These are phyloP conservation scores for Netelia fuscicornis DNA, from an alignment of 2,888 invertebrate genomes.

Conservation along the genomic window DNA sequence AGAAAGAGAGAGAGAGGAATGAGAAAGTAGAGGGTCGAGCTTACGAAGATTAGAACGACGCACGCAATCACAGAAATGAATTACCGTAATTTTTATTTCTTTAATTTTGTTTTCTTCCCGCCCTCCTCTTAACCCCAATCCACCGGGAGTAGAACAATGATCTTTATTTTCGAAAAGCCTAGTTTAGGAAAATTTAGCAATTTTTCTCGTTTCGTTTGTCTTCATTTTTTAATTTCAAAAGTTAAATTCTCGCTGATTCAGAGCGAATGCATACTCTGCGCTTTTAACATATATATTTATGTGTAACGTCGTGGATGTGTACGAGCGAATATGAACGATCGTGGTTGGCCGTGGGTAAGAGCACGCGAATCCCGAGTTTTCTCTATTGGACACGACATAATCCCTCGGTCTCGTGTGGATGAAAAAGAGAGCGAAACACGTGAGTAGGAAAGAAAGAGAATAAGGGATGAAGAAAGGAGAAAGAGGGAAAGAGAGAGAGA, in stretches of 20 bases:
- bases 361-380: conserved; percentile 49
- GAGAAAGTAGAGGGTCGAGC: background rate
- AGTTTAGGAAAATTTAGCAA: background rate
- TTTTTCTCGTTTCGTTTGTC: background rate
- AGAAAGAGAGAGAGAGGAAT: background rate
- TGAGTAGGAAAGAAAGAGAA: conserved; percentile 21
- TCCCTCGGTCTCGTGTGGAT: conserved; percentile 39
- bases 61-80: background rate
- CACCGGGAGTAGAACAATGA: background rate
- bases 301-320: conserved; percentile 7
- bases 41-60: background rate
- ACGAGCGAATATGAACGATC: conserved; percentile 22
- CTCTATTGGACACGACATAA: conserved; percentile 46
- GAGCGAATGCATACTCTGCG: background rate
- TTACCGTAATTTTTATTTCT: background rate
- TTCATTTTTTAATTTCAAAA: conserved; percentile 11
- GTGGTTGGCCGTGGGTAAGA: conserved; percentile 14
- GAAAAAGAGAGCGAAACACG: conserved; percentile 38
- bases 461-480: conserved; percentile 25
- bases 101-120: background rate
- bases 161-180: background rate
- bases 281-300: background rate
- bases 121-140: too few species aligned
- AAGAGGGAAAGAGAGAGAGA: conserved; percentile 4
- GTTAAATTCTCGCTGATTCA: conserved; percentile 21